Evolutionary conservation across 2,113 vertebrate species (phyloP), one percentile per base, ranked within the genome.

Genomic region (Carollia perspicillata): DNA sequence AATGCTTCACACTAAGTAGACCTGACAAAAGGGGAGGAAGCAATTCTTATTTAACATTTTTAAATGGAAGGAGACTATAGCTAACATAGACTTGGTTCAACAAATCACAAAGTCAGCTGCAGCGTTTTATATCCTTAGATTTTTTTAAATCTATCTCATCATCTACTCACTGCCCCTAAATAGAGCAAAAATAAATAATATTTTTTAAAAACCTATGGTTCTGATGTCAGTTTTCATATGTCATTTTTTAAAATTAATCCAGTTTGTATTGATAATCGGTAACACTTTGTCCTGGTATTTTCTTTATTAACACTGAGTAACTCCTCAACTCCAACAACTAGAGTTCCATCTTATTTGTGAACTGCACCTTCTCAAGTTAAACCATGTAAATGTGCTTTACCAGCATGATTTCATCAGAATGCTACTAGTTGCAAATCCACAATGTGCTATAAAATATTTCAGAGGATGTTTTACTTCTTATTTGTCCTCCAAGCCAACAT

Each of bases 121-220:
- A 81, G 49, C 26, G 17, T 93, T 95, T 96, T 86, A n/a, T 66
- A 90, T 66, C 72, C 68, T 90, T 96, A 91, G 37, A 80, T 78
- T 97, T 97, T 95, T 6, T 26, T 65, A 89, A 90, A 91, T 83
- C 81, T 95, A 97, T 69, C 84, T 89, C 78, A 80, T 69, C 8
- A 63, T 42, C 60, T 49, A 95, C 58, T 80, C 92, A 83, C 35
- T 88, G 84, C 88, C 92, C 92, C 37, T 74, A 93, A 95, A 95
- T 65, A 74, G 93, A 80, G 92, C 95, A 97, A 97, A 97, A 98
- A 97, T 93, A 95, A 96, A 90, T 90, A 81, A 81, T 91, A 58
- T 55, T 86, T 90, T 95, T 93, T 0, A 79, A 97, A 97, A 97
- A 95, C 37, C 94, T 96, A 85, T 7, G 10, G 49, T 97, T 92